Evolutionary conservation across 2,797 vertebrate genomes (phyloP), one percentile per base, ranked within the genome.

Genomic region (Pantherophis vulpinus): DNA sequence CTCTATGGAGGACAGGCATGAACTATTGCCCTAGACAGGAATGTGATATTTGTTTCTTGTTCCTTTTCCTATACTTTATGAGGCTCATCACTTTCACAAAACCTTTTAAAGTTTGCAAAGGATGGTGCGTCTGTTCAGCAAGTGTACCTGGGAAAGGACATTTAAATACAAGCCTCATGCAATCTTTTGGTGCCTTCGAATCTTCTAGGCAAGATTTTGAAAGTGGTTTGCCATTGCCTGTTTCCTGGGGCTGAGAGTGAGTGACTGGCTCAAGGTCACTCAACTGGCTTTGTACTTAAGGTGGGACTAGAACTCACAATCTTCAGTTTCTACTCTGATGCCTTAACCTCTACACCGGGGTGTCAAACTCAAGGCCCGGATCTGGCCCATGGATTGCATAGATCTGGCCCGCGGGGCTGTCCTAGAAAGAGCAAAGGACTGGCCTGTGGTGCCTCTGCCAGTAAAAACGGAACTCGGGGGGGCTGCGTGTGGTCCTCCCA

Each of bases 1-100:
- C 93, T 79, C 93, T 0, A 0, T 0, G 0, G 74, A 63, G 8
- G 70, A 60, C 13, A 25, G 4, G 25, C 13, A 58, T 83, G 79
- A 83, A 47, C 42, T 83, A 47, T 83, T 83, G 79, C 79, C 79
- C 79, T 83, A 47, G 79, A 83, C 79, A 83, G 79, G 79, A 83
- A 83, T 83, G 42, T 25, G 37, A 25, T 83, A 47, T 83, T 83
- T 47, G 37, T 25, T 83, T 47, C 74, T 88, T 59, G n/a, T 88
- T 58, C 10, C 10, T 59, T 59, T 88, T 58, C 56, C 32, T 13
- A 42, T 59, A 83, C 42, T 83, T 83, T 83, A 83, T 25, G 79
- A 83, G 79, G 20, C 42, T 47, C 37, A 83, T 83, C 79, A 83
- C 10, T 47, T 83, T 83, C 79, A 83, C 42, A 83, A 47, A 83